Conservation (phyloP, 30 jellyfish, hydroid and myxozoan genomes). For the Aurelia aurita region DNA sequence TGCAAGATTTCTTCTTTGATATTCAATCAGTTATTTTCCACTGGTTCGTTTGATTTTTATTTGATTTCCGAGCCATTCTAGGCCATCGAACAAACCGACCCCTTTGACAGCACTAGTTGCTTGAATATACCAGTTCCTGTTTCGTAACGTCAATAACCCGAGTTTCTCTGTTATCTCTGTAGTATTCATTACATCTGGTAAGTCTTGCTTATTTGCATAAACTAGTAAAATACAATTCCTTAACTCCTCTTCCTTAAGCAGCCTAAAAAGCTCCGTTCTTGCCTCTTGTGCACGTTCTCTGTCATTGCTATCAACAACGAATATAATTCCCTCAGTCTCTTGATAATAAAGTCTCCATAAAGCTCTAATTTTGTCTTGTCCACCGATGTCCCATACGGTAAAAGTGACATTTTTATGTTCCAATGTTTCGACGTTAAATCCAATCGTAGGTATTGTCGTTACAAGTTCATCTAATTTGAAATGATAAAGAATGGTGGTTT, state of each 20-base stretch:
- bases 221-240: constrained; percentile 73
- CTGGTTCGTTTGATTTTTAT: constrained; percentile 42
- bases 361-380: constrained; percentile 92
- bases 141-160: constrained; percentile 77
- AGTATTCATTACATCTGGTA: constrained; percentile 86
- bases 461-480: constrained; percentile 89
- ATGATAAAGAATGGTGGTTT: constrained; percentile 89
- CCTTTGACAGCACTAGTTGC: constrained; percentile 91
- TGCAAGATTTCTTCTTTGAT: too few species aligned
- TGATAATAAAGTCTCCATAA: constrained; percentile 94
- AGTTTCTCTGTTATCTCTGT: constrained; percentile 87
- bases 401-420: constrained; percentile 78
- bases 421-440: constrained; percentile 93
- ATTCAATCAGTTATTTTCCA: not conserved
- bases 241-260: constrained; percentile 85
- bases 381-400: constrained; percentile 98
- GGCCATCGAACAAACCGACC: constrained; percentile 87
- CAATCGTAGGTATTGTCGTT: constrained; percentile 93
- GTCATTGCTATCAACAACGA: constrained; percentile 91
- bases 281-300: constrained; percentile 88
- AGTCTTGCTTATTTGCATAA: constrained; percentile 89
- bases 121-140: constrained; percentile 90
- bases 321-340: constrained; percentile 89
- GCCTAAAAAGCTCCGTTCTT: constrained; percentile 65
- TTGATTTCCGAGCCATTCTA: constrained; percentile 87